Conservation (phyloP, 2,888 invertebrate species). For the Dryocosmus kuriphilus region DNA sequence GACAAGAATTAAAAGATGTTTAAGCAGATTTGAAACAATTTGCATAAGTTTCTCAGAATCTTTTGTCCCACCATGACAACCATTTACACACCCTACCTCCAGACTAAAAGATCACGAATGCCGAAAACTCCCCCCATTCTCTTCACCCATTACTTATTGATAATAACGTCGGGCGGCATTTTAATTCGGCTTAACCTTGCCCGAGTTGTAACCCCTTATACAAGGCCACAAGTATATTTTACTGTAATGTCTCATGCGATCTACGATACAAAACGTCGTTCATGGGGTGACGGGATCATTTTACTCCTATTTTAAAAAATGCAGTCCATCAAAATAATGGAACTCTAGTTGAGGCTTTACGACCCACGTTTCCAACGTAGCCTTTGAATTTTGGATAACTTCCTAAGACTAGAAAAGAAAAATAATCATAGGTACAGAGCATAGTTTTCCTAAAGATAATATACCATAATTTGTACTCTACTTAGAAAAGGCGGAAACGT, state of each 20-base stretch:
- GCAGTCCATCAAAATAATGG: background rate
- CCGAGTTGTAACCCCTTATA: no score
- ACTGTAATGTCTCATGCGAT: background rate
- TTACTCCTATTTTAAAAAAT: background rate
- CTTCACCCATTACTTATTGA: background rate
- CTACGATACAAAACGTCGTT: background rate
- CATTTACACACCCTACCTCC: background rate
- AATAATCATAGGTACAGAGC: background rate
- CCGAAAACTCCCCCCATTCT: background rate
- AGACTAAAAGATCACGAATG: background rate
- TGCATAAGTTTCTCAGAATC: background rate
- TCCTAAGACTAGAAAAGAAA: background rate
- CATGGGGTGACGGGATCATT: background rate
- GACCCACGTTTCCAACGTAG: background rate
- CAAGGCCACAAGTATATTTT: background rate
- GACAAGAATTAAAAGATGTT: background rate
- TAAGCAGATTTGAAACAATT: background rate
- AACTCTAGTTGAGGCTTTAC: background rate
- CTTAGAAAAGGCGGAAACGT: background rate
- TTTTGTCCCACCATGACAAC: background rate
- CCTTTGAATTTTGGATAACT: background rate
- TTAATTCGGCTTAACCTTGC: no score
- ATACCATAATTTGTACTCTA: background rate
- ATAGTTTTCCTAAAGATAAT: background rate
- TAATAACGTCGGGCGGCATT: background rate